Evolutionary conservation across 1,140 invertebrate species (phyloP).

Genomic region (Drosophila insularis): DNA sequence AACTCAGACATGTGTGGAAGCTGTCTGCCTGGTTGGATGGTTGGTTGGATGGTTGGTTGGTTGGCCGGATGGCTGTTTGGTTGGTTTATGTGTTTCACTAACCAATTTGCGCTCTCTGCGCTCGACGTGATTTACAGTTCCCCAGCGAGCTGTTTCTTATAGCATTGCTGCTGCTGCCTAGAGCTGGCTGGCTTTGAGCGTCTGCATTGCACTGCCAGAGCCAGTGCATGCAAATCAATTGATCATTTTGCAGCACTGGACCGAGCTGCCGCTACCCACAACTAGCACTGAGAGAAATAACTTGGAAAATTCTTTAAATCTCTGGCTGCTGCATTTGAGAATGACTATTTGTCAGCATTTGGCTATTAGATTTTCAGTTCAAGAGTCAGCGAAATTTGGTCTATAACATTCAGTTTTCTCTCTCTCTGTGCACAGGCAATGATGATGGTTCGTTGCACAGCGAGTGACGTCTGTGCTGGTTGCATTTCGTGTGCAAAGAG

Average conservation of each 20-base stretch:
- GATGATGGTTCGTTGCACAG: conserved; percentile 42
- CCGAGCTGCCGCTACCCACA: not conserved
- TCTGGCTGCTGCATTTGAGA: too few relatives aligned
- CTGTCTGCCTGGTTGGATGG: not conserved
- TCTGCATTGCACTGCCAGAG: conserved; percentile 6
- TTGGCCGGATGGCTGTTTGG: conserved; percentile 26
- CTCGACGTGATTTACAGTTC: conserved; percentile 77
- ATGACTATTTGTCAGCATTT: not conserved
- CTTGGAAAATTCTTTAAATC: too few relatives aligned
- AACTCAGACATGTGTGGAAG: conserved; percentile 51
- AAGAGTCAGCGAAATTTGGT: not conserved
- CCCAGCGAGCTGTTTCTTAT: conserved; percentile 63
- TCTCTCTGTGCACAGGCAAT: conserved; percentile 28
- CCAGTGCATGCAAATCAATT: conserved; percentile 71
- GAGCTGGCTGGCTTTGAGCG: conserved; percentile 22
- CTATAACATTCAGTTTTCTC: not conserved
- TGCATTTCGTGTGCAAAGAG: conserved; percentile 63
- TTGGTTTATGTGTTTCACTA: conserved; percentile 63
- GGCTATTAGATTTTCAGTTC: not conserved
- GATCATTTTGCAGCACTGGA: conserved; percentile 55
- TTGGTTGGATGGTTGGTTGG: not conserved
- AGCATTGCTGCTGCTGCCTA: not conserved
- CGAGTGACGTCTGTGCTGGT: conserved; percentile 27
- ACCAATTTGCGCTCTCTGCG: conserved; percentile 75
- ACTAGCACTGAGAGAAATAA: not conserved